Conservation (phyloP, 1,140 invertebrate genomes). For the Hesperophylax magnus region DNA sequence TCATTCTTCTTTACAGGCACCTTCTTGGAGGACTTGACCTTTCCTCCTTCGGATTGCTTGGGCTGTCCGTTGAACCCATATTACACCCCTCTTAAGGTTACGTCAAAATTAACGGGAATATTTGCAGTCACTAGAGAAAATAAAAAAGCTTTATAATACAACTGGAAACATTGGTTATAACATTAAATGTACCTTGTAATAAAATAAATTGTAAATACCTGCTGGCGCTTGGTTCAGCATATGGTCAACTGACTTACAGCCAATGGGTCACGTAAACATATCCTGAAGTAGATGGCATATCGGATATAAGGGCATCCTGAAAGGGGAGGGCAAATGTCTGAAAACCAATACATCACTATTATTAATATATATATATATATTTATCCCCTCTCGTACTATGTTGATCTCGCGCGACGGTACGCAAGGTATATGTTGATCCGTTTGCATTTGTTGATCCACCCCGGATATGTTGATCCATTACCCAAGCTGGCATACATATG, state of each 20-base stretch:
- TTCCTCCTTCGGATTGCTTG: conserved; percentile 3
- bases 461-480: no score
- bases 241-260: no score
- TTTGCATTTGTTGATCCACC: no score
- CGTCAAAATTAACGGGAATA: background rate
- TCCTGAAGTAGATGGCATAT: conserved; percentile 1
- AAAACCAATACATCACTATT: background rate
- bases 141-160: background rate
- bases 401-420: no score
- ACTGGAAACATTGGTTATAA: no score
- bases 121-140: background rate
- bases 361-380: no score
- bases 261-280: background rate
- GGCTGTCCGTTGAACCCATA: conserved; percentile 13
- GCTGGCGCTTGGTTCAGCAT: no score
- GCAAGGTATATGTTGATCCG: no score
- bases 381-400: no score
- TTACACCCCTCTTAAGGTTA: background rate
- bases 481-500: no score
- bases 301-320: background rate
- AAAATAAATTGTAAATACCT: no score
- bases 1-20: background rate
- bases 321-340: background rate
- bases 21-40: conserved; percentile 11
- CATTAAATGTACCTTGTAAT: no score